Percentiles rank a stretch among this genome's conserved stretches.
Evolutionary conservation across 2,888 invertebrate genomes (phyloP).

Genomic region (Caenorhabditis sp.): DNA sequence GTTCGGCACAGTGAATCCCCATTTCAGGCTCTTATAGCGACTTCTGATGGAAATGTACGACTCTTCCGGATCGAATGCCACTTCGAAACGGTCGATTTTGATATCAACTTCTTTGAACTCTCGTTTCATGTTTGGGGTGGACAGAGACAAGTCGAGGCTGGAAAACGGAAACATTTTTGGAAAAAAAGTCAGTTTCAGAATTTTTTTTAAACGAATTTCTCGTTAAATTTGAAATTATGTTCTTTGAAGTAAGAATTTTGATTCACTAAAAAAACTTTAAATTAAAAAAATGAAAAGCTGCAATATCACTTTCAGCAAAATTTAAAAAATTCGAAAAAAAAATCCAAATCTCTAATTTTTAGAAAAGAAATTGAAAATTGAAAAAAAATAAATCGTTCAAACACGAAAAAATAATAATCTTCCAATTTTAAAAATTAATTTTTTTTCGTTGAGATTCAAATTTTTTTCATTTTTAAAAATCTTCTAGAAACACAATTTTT

Average conservation of each 20-base stretch:
- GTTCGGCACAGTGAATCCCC: constrained; percentile 15
- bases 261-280: not conserved
- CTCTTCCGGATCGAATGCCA: not conserved
- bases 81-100: not conserved
- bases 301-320: not conserved
- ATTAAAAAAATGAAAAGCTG: not conserved
- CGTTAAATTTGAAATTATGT: too few species aligned
- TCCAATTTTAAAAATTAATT: not conserved
- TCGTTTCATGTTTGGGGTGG: not conserved
- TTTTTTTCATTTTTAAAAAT: not conserved
- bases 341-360: not conserved
- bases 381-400: not conserved
- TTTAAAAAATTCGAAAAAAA: not conserved
- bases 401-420: not conserved
- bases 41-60: not conserved
- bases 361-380: not conserved
- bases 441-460: too few species aligned
- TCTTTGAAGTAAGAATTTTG: too few species aligned
- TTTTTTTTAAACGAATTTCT: too few species aligned
- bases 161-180: not conserved
- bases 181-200: not conserved
- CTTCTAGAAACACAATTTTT: not conserved
- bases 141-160: constrained; percentile 26
- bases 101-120: not conserved
- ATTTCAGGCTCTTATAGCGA: not conserved